Base-by-base conservation (phyloP, 1,140 invertebrate species). In the Pteromalus puparum region DNA sequence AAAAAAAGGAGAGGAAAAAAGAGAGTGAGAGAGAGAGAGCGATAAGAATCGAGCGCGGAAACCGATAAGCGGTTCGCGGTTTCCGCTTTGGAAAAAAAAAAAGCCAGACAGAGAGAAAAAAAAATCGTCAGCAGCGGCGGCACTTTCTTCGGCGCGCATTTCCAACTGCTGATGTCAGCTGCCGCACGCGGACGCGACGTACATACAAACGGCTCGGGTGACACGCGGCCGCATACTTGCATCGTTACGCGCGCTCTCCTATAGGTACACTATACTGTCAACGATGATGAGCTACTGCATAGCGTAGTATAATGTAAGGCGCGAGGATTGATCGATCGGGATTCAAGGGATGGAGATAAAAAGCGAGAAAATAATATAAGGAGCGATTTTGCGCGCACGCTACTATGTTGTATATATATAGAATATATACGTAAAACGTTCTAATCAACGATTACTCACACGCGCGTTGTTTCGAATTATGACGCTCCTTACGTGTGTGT, bases 181-280 rank as follows among this genome's bases (percentile, higher is more conserved):
- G 34, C 21, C 38, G 28, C 15, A 1, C 9, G 12, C 15, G 73
- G 2, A 42, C 34, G 38, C 73, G 38, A 38, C 21, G 30, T 74
- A 30, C 30, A 74, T 38, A 74, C n/a, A 42, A 9, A 21, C 73
- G 73, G 34, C 82, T 83, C 82, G 82, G 70, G 75, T 83, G 82
- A 83, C 82, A 78, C 75, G 75, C 75, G 82, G 80, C 38, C 81
- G 81, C 81, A 77, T 83, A 83, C 34, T 83, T 83, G 73, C 38
- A 34, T 76, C 73, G 53, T 83, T 83, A 83, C 81, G 53, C 81
- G 76, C 77, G 26, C 46, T 21, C 12, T 53, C 21, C 46, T 38
- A 15, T 72, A n/a, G 42, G n/a, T n/a, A 13, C 42, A 13, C 42
- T 12, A n/a, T 6, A 21, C 76, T 9, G 42, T n/a, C 74, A 4